These are phyloP conservation scores for Adela reaumurella DNA, from an alignment of 2,888 invertebrate genomes.

Conservation along the genomic window DNA sequence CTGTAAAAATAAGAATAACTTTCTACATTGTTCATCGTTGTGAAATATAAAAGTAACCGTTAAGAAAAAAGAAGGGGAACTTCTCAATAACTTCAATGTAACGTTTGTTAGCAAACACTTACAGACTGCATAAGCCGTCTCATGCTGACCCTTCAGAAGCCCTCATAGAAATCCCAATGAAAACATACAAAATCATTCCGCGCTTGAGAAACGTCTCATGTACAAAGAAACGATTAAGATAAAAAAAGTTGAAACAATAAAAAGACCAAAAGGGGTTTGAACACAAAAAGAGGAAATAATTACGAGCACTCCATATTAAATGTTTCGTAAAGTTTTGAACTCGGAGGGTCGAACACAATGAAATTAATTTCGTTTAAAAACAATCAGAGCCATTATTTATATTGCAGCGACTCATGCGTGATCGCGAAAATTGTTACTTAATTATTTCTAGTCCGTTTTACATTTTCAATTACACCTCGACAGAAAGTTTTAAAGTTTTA, in stretches of 20 bases:
- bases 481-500: neutral
- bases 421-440: constrained; percentile 50
- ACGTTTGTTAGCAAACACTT: too few relatives aligned
- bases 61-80: constrained; percentile 30
- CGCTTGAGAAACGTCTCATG: neutral
- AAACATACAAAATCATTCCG: neutral
- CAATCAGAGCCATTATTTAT: constrained; percentile 48
- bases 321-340: constrained; percentile 44
- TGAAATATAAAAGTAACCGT: constrained; percentile 25
- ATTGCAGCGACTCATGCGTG: constrained; percentile 48
- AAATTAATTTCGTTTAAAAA: constrained; percentile 56
- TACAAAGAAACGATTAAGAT: constrained; percentile 16
- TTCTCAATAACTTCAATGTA: too few relatives aligned
- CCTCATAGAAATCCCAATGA: too few relatives aligned
- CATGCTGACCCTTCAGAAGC: too few relatives aligned
- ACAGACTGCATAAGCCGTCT: too few relatives aligned
- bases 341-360: constrained; percentile 32
- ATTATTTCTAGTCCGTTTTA: constrained; percentile 49
- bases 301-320: constrained; percentile 56
- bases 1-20: constrained; percentile 63
- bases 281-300: constrained; percentile 43
- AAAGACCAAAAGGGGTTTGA: constrained; percentile 35
- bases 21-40: neutral
- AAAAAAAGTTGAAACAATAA: constrained; percentile 26
- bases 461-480: constrained; percentile 8